Conservation (phyloP, 2,113 vertebrate species). For the Caranx ignobilis region DNA sequence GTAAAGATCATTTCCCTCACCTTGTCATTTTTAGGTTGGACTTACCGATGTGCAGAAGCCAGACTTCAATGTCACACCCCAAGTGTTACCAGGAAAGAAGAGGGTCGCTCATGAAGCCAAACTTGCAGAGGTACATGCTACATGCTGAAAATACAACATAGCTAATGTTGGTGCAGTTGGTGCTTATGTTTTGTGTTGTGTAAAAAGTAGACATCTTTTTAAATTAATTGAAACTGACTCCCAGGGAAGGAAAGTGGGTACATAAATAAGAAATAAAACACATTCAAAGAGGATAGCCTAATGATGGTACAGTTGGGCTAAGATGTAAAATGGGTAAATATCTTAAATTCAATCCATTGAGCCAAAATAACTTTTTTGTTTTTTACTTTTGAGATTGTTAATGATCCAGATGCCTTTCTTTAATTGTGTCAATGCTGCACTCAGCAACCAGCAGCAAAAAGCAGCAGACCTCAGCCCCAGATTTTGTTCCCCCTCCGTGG, state of each 20-base stretch:
- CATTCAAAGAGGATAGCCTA: neutral
- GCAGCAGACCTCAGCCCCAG: conserved; percentile 71
- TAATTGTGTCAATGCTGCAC: neutral
- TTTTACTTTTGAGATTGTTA: too few species aligned
- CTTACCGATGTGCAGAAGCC: conserved; percentile 23
- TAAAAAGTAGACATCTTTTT: too few species aligned
- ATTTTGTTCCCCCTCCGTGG: conserved; percentile 71
- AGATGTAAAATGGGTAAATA: neutral
- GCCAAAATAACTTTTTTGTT: neutral
- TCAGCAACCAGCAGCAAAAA: conserved; percentile 64
- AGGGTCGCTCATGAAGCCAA: conserved; percentile 81
- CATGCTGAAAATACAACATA: neutral
- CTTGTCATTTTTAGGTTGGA: conserved; percentile 43
- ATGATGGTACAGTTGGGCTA: neutral
- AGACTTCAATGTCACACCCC: conserved; percentile 46
- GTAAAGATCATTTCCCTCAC: neutral
- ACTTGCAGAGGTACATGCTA: conserved; percentile 74
- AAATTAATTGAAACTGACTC: neutral
- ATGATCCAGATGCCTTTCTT: neutral
- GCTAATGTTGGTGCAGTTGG: neutral
- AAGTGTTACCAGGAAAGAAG: conserved; percentile 64
- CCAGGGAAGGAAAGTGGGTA: neutral
- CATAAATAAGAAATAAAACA: neutral
- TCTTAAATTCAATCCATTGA: neutral
- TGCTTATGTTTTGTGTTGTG: too few species aligned